phyloP scores from a whole-genome alignment of 2,113 vertebrate genomes.

The Forbesichthys agassizii region DNA sequence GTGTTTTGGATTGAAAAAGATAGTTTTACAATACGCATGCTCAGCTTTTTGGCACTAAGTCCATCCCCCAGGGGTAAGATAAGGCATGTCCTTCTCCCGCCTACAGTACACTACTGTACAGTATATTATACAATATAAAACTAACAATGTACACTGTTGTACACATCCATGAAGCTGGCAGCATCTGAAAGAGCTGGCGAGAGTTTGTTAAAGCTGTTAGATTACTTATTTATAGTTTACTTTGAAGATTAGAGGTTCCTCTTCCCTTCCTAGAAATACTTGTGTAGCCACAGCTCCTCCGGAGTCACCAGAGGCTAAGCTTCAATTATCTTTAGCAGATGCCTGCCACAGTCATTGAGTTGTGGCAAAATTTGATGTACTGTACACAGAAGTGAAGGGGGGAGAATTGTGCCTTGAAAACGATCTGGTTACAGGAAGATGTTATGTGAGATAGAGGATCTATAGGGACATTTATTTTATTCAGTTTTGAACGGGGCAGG shows the following conservation, averaged over 20 bases:
- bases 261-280: slow-evolving; percentile 43
- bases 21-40: no score
- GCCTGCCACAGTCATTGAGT: slow-evolving; percentile 39
- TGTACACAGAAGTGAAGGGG: slow-evolving; percentile 30
- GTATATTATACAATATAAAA: no score
- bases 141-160: slow-evolving; percentile 12
- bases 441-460: slow-evolving; percentile 40
- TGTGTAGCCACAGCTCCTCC: slow-evolving; percentile 29
- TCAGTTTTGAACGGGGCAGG: slow-evolving; percentile 23
- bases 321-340: slow-evolving; percentile 56
- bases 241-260: slow-evolving; percentile 58
- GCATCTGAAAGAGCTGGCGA: slow-evolving; percentile 24
- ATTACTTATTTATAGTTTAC: slow-evolving; percentile 72
- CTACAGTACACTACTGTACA: no score
- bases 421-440: slow-evolving; percentile 21
- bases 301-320: slow-evolving; percentile 51
- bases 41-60: no score
- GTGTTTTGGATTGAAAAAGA: no score
- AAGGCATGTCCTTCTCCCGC: no score
- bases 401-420: slow-evolving; percentile 3
- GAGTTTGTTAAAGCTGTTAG: slow-evolving; percentile 32
- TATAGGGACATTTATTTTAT: slow-evolving; percentile 16
- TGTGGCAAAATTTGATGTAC: slow-evolving; percentile 43
- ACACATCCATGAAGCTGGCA: slow-evolving; percentile 42
- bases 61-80: no score